Evolutionary conservation across 92 coral and sea anemone species (phyloP), one percentile per base, ranked within the genome.

Genomic region (Bergia sp.): DNA sequence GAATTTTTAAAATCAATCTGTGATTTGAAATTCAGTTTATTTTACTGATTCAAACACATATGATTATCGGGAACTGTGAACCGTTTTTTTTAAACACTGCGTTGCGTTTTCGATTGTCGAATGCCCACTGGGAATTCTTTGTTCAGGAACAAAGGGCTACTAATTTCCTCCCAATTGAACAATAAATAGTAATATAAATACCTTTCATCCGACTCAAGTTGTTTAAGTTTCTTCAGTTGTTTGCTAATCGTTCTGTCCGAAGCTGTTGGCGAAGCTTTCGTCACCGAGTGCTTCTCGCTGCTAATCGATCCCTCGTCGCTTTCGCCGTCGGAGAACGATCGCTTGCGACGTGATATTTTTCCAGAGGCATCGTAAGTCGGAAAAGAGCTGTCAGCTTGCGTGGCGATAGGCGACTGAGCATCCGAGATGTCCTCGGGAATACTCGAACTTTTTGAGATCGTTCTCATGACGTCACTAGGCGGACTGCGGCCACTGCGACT

Each of bases 131-230:
- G 57, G 18, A 79, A n/a, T 12, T 47, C 0, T 5, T 80, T 53
- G 41, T 29, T 0, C 49, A n/a, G 7, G 55, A 39, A 5, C 23
- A 15, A 7, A 40, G 38, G 44, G 11, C 23, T 38, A 57, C 20
- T 18, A 42, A 4, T 41, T 66, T 20, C 16, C 18, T 42, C 10
- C 40, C 29, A 82, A 65, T 20, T 29, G 53, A 71, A 57, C 15
- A 67, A n/a, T n/a, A 79, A 49, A 67, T 20, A 66, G 45, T 69
- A 29, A 12, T 7, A 16, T 84, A 84, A 4, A 21, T 41, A 95
- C 98, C 96, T 94, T 88, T 95, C 98, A 73, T 96, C 91, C n/a
- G 98, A 93, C 64, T 95, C 96, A 47, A 74, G 85, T 80, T 84
- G 87, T 71, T 87, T 93, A 8, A 93, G 88, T 80, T 95, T 95